These are phyloP conservation scores for Lytechinus pictus DNA, from an alignment of 35 echinoderm and acorn worm species.

Conservation along the genomic window DNA sequence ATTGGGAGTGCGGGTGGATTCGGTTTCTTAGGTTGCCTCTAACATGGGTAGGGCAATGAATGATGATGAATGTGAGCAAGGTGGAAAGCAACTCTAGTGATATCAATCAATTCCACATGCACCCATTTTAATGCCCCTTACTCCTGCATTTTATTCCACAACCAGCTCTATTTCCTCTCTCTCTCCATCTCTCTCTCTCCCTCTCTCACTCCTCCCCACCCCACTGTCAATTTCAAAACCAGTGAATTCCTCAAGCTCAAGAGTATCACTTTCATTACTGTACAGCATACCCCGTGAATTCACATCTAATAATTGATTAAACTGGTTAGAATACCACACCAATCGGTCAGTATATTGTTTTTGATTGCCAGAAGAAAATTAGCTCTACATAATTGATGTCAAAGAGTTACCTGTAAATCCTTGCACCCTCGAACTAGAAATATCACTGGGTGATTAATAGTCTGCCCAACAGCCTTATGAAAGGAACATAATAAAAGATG, in stretches of 20 bases:
- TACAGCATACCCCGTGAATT: not conserved
- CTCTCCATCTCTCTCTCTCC: not conserved
- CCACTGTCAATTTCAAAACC: not conserved
- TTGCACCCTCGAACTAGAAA: too few species aligned
- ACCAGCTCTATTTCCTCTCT: not conserved
- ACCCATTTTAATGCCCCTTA: slow-evolving; percentile 18
- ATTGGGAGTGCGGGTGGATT: slow-evolving; percentile 15
- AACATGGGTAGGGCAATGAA: slow-evolving; percentile 9
- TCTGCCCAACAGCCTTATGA: too few species aligned
- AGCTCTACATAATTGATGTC: not conserved
- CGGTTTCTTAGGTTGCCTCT: not conserved
- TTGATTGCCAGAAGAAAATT: not conserved
- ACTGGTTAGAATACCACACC: not conserved
- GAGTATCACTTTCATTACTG: not conserved
- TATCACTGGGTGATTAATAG: too few species aligned
- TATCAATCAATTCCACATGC: slow-evolving; percentile 12
- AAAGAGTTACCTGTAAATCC: too few species aligned
- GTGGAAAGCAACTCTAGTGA: not conserved
- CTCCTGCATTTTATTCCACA: not conserved
- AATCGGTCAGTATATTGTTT: not conserved
- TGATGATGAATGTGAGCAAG: not conserved
- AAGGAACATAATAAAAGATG: too few species aligned
- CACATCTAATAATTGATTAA: slow-evolving; percentile 4
- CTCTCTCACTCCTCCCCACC: not conserved
- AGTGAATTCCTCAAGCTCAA: not conserved